Evolutionary conservation across 1,140 invertebrate species (phyloP).

Genomic region (Drosophila grimshawi): DNA sequence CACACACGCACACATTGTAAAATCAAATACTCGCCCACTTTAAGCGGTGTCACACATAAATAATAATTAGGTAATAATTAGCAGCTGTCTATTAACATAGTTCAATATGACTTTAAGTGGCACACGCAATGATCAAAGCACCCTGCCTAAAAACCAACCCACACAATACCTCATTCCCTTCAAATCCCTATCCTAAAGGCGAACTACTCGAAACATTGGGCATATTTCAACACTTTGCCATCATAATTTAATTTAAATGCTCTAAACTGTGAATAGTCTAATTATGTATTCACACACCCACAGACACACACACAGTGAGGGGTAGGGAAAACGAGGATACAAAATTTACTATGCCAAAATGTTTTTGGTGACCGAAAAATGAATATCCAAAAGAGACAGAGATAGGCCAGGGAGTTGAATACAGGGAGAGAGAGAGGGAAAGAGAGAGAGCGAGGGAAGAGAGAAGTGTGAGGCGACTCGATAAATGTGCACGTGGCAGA

Average conservation of each 20-base stretch:
- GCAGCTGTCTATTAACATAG: constrained; percentile 74
- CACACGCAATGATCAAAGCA: constrained; percentile 28
- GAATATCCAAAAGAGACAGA: constrained; percentile 36
- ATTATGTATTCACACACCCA: constrained; percentile 70
- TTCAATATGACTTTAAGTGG: constrained; percentile 63
- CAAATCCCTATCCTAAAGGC: not conserved
- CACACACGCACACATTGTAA: not conserved
- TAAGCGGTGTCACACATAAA: constrained; percentile 47
- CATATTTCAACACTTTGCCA: constrained; percentile 43
- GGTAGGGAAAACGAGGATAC: constrained; percentile 9
- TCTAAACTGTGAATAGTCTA: constrained; percentile 79
- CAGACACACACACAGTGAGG: constrained; percentile 10
- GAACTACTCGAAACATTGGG: constrained; percentile 12
- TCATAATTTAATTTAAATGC: constrained; percentile 80
- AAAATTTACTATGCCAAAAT: constrained; percentile 61
- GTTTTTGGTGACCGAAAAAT: constrained; percentile 61
- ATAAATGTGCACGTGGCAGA: constrained; percentile 61
- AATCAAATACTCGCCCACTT: not conserved
- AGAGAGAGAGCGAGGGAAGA: not conserved
- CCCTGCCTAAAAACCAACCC: not conserved
- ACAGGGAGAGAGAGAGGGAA: constrained; percentile 3
- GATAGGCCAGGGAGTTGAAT: not conserved
- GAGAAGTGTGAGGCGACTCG: constrained; percentile 53
- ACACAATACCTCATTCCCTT: not conserved
- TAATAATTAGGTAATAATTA: constrained; percentile 80